These are phyloP conservation scores for Mirounga angustirostris DNA, from an alignment of 2,113 vertebrate genomes.

Conservation along the genomic window DNA sequence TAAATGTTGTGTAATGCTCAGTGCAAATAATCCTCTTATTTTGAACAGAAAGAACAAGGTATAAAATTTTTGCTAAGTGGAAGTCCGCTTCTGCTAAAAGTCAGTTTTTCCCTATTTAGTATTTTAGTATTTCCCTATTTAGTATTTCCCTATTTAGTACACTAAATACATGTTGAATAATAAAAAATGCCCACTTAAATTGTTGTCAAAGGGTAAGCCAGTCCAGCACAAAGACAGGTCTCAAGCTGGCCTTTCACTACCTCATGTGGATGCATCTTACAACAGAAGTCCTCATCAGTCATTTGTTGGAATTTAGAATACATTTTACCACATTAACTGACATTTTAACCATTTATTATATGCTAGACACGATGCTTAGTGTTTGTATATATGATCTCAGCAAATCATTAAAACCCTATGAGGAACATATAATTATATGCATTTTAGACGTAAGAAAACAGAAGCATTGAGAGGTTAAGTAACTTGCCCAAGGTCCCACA, in stretches of 20 bases:
- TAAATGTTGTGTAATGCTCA: background rate
- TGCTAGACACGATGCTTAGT: background rate
- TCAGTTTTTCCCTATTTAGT: background rate
- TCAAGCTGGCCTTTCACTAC: background rate
- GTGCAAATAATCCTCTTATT: background rate
- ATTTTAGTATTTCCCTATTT: no score
- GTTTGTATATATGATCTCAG: background rate
- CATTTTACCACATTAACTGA: background rate
- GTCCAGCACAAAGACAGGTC: rapidly evolving
- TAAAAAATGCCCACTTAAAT: background rate
- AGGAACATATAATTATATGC: background rate
- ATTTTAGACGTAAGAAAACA: background rate
- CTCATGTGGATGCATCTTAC: background rate
- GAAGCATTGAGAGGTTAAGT: background rate
- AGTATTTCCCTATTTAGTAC: no score
- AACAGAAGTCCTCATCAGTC: background rate
- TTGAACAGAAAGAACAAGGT: conserved; percentile 10
- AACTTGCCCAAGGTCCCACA: background rate
- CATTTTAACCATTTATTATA: background rate
- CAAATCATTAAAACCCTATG: background rate
- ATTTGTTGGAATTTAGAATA: conserved; percentile 31
- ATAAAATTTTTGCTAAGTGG: background rate
- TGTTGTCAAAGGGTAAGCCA: background rate
- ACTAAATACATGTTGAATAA: background rate
- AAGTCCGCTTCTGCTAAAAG: background rate